These are phyloP conservation scores for Drosophila meridiana DNA, from an alignment of 2,888 invertebrate genomes.

Conservation along the genomic window DNA sequence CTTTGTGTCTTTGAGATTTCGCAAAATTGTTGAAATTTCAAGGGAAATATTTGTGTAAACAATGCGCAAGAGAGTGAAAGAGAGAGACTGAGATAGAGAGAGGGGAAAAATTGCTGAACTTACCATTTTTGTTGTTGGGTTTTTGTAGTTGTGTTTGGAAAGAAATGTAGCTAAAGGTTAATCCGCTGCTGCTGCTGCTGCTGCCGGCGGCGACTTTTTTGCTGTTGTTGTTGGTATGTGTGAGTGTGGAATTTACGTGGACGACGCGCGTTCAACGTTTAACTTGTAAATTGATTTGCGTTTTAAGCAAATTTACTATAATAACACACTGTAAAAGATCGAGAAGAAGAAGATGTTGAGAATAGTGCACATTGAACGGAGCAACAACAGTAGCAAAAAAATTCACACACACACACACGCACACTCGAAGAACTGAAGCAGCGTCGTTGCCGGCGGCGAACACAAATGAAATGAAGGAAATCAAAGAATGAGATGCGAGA, in stretches of 20 bases:
- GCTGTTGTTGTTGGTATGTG: constrained; percentile 66
- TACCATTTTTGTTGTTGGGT: constrained; percentile 72
- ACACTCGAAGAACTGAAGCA: constrained; percentile 15
- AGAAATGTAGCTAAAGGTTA: constrained; percentile 73
- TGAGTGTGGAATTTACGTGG: constrained; percentile 73
- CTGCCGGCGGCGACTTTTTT: constrained; percentile 37
- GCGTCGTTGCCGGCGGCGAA: constrained; percentile 61
- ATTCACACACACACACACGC: constrained; percentile 10
- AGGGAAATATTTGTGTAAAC: constrained; percentile 60
- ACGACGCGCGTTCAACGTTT: constrained; percentile 65
- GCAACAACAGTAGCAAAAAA: constrained; percentile 37
- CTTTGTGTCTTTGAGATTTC: constrained; percentile 48
- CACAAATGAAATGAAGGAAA: constrained; percentile 50
- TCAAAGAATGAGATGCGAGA: constrained; percentile 15
- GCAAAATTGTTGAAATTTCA: constrained; percentile 48
- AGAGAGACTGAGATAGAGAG: not conserved
- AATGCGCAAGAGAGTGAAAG: constrained; percentile 11
- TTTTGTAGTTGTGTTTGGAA: constrained; percentile 65
- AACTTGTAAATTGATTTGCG: constrained; percentile 53
- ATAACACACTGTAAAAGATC: constrained; percentile 74
- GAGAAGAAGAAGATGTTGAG: constrained; percentile 54
- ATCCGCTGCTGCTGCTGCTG: constrained; percentile 70
- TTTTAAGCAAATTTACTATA: constrained; percentile 54
- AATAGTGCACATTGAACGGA: constrained; percentile 39
- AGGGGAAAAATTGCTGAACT: constrained; percentile 43